Percentiles rank a stretch among this genome's conserved stretches.
These are phyloP conservation scores for Spodoptera litura DNA, from an alignment of 1,140 invertebrate genomes.

Conservation along the genomic window DNA sequence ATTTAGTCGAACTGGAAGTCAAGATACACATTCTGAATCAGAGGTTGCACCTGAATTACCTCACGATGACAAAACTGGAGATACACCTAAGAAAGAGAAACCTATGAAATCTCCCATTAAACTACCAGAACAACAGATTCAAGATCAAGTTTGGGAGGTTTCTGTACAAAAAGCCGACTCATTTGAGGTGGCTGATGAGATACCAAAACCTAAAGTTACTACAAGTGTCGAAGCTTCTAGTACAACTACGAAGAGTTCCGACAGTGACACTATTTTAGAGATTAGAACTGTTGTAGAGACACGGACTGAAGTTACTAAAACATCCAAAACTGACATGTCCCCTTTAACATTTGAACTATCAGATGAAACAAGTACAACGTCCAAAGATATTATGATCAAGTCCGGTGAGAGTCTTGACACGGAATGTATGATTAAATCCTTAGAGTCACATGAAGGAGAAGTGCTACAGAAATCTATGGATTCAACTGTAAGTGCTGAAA, in stretches of 20 bases:
- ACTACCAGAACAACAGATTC: constrained; percentile 86
- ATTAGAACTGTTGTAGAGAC: constrained; percentile 80
- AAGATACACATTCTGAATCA: constrained; percentile 87
- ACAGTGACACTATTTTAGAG: constrained; percentile 66
- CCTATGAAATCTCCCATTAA: constrained; percentile 82
- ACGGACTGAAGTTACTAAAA: constrained; percentile 76
- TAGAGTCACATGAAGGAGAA: constrained; percentile 85
- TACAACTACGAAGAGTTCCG: constrained; percentile 65
- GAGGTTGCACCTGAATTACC: constrained; percentile 85
- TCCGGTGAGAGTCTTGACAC: constrained; percentile 86
- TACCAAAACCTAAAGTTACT: constrained; percentile 62
- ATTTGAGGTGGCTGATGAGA: constrained; percentile 71
- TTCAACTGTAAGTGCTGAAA: constrained; percentile 84
- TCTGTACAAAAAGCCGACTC: constrained; percentile 86
- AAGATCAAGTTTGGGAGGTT: constrained; percentile 89
- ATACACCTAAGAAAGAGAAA: constrained; percentile 81
- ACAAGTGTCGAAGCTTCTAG: constrained; percentile 54
- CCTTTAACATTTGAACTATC: constrained; percentile 74
- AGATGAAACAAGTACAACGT: constrained; percentile 77
- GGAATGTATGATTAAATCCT: constrained; percentile 84
- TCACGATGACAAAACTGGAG: constrained; percentile 74
- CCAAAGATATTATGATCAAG: constrained; percentile 86
- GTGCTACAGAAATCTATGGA: constrained; percentile 85
- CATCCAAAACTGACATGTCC: constrained; percentile 71
- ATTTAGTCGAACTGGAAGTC: constrained; percentile 85